Evolutionary conservation across 2,888 invertebrate genomes (phyloP), one percentile per base, ranked within the genome.

Genomic region (Leptinotarsa peninsularis): DNA sequence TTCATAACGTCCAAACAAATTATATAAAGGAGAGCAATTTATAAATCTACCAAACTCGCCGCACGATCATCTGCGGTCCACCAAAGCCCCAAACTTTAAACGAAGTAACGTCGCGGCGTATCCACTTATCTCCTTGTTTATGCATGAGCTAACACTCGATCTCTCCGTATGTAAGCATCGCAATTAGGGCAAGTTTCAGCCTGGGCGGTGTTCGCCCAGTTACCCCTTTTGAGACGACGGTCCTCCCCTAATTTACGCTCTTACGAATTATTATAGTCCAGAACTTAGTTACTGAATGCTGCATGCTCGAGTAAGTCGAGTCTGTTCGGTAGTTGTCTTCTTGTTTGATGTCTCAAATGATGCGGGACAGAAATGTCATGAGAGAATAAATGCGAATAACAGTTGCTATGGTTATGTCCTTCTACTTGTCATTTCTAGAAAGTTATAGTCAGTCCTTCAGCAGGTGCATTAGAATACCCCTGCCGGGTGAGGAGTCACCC

Each of bases 81-180:
- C 66, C 27, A 17, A 66, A 69, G 72, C 63, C 67, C 73, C 18
- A 78, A 71, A 78, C 79, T 78, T 75, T 74, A 76, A 73, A 52
- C 74, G 60, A 76, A 75, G 79, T 74, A 76, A 80, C 74, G 72
- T 80, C 83, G 81, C 76, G 81, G 81, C 80, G 76, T 76, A 83
- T 84, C 84, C 86, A 86, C 86, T 87, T 87, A 86, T 86, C 87
- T 86, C 85, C 84, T 87, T 86, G 87, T 86, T 87, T 87, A 87
- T 87, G 87, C 87, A 87, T 87, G 87, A 87, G 85, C 81, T 84
- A 77, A 82, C 86, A 84, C 86, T 84, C 82, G 84, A 81, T 84
- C 82, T 82, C 77, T 79, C 83, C 84, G 84, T 85, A 85, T 83
- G 84, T 83, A 85, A 84, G 83, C 83, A 82, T 80, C 81, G 83